Base-by-base conservation (phyloP, 1,140 invertebrate genomes). In the Heliconius himera region DNA sequence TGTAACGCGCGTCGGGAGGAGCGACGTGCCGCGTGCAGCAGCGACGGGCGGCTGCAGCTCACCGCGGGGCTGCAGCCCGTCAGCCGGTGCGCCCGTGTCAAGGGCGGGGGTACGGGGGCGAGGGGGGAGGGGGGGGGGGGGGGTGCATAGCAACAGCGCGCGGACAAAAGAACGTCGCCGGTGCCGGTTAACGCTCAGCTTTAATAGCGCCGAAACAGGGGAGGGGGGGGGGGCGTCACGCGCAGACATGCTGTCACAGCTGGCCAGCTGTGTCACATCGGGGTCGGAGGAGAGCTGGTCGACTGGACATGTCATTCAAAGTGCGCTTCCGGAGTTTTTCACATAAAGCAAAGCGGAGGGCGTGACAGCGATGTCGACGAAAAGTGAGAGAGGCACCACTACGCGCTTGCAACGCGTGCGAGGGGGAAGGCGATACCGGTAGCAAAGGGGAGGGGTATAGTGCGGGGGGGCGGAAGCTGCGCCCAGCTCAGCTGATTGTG, bases 401-500 rank as follows among this genome's bases (percentile, higher is more conserved):
- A 22, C 8, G 22, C 26, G 66, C 5, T 16, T 2, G 9, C 8
- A 26, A 20, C 16, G 5, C 16, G 51, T 60, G n/a, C n/a, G 81
- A 82, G 29, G 41, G 56, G 56, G 74, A 78, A n/a, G 33, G 74
- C 22, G 70, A 46, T 51, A 71, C 60, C 41, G 74, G 66, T 66
- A 0, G 33, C 33, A 36, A 1, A 36, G 33, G 33, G 33, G 33
- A 36, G 33, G 33, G 33, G 33, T 36, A 36, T 36, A 36, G 33
- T 36, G 41, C 49, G 54, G 20, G n/a, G 8, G n/a, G 73, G 22
- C 6, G 33, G 41, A 33, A 29, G 60, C 38, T 76, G 75, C 75
- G 75, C 75, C 18, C 74, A 38, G 60, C 66, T 70, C 85, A 85
- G 85, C 85, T 85, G 85, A 83, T 84, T 83, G 75, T 83, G 81